phyloP scores from a whole-genome alignment of 2,888 invertebrate species.

The Oscheius sp. region DNA sequence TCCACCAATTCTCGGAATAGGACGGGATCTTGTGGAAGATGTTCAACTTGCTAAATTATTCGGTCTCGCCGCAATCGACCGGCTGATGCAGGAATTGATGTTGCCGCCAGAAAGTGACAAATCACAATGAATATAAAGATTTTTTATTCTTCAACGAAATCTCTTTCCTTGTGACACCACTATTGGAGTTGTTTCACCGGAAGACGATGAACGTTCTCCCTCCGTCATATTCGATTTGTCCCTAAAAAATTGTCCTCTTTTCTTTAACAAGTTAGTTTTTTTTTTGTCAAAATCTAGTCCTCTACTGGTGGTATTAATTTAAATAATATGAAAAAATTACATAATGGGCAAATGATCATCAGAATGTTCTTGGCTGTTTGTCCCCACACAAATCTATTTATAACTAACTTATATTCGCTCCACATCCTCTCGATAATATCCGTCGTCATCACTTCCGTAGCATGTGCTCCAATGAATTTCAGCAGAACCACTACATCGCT shows the following conservation, averaged over 20 bases:
- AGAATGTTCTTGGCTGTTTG: no score
- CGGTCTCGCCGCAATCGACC: conserved; percentile 60
- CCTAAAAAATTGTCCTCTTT: background rate
- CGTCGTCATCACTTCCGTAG: conserved; percentile 51
- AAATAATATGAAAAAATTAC: no score
- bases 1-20: conserved; percentile 62
- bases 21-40: conserved; percentile 60
- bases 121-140: background rate
- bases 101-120: conserved; percentile 26
- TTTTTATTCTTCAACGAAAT: background rate
- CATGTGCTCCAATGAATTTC: conserved; percentile 53
- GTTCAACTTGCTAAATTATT: conserved; percentile 65
- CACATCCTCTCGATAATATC: conserved; percentile 39
- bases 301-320: conserved; percentile 56
- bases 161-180: background rate
- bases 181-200: background rate
- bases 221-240: background rate
- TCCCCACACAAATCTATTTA: background rate
- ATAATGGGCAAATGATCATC: no score
- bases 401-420: conserved; percentile 29
- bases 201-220: background rate
- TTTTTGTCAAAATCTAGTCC: no score
- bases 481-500: conserved; percentile 53
- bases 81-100: conserved; percentile 52
- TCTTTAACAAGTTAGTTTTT: no score